Evolutionary conservation across 2,797 vertebrate genomes (phyloP).

Genomic region (Todus mexicanus): DNA sequence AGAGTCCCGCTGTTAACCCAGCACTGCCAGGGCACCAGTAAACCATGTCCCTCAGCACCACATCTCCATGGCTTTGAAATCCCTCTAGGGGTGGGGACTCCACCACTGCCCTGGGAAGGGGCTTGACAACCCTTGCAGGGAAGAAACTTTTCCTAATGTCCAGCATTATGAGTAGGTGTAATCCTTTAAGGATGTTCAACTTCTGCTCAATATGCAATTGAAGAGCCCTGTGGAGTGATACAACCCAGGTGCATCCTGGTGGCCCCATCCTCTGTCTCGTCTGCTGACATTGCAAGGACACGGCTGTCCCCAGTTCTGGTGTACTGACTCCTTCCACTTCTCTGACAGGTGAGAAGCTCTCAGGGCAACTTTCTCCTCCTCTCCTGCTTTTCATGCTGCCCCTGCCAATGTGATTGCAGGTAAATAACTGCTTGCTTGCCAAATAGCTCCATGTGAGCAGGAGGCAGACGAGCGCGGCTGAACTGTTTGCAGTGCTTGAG

Average conservation of each 20-base stretch:
- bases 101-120: neutral
- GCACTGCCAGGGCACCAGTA: neutral
- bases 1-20: neutral
- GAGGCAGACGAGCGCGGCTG: neutral
- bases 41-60: neutral
- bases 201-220: neutral
- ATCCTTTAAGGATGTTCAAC: neutral
- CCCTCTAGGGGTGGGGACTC: neutral
- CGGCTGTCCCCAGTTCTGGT: neutral
- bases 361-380: neutral
- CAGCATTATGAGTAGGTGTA: neutral
- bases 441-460: neutral
- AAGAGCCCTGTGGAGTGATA: neutral
- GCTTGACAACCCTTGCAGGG: neutral
- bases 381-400: neutral
- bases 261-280: neutral
- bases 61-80: neutral
- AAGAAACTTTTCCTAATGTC: neutral
- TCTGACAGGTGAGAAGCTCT: neutral
- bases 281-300: accelerated
- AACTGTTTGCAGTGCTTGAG: neutral
- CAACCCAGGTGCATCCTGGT: neutral
- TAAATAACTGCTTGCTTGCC: neutral
- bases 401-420: neutral
- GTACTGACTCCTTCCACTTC: neutral